A percentile compares a stretch with the other conserved stretches of the same genome.
Conservation (phyloP, 1,140 invertebrate genomes). For the Bombus superbus region DNA sequence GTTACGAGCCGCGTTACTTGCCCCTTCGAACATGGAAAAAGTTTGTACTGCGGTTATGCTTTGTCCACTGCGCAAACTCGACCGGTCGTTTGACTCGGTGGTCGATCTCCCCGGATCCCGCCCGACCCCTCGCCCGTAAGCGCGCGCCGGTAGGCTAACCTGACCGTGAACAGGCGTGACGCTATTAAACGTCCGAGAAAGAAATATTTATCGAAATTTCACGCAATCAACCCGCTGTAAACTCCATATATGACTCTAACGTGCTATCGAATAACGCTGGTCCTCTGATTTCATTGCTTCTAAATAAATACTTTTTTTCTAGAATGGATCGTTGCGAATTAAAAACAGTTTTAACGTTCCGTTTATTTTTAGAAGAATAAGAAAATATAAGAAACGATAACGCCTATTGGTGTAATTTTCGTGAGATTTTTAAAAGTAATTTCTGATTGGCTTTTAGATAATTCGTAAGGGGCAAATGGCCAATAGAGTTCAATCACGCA, state of each 20-base stretch:
- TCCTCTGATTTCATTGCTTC: neutral
- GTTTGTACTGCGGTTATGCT: constrained; percentile 59
- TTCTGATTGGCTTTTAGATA: neutral
- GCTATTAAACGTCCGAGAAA: constrained; percentile 28
- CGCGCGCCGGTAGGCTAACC: constrained; percentile 21
- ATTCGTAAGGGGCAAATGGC: neutral
- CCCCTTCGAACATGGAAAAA: constrained; percentile 52
- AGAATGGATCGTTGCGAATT: neutral
- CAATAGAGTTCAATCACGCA: neutral
- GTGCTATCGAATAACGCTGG: neutral
- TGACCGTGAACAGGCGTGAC: constrained; percentile 50
- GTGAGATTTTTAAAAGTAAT: no score
- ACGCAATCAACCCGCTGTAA: neutral
- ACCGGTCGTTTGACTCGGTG: constrained; percentile 63
- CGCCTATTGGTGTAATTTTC: no score
- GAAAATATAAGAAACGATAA: neutral
- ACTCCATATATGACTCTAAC: no score
- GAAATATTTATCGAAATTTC: constrained; percentile 13
- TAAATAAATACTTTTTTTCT: neutral
- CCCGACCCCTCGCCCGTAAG: fast-evolving
- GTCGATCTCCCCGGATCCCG: constrained; percentile 1
- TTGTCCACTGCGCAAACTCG: constrained; percentile 67
- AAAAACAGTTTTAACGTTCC: neutral
- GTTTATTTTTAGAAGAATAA: neutral
- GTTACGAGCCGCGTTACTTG: constrained; percentile 14